Evolutionary conservation across 2,113 vertebrate species (phyloP).

Genomic region (Pelecanoides urinatrix): DNA sequence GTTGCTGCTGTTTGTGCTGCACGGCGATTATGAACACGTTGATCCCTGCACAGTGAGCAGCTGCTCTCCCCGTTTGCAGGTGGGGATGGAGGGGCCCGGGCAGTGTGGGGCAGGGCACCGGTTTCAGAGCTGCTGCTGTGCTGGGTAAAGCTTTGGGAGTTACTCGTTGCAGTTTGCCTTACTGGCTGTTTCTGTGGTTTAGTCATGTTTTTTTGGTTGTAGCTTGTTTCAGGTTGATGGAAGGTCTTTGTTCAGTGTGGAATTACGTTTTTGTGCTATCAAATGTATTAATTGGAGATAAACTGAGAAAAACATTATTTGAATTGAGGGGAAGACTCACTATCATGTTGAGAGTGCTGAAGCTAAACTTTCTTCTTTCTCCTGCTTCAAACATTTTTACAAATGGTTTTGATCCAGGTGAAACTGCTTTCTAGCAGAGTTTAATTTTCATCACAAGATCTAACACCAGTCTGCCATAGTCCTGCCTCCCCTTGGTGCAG

Average conservation of each 20-base stretch:
- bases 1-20: background rate
- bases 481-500: background rate
- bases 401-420: background rate
- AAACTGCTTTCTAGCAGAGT: background rate
- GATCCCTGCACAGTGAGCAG: background rate
- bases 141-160: background rate
- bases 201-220: background rate
- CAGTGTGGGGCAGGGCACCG: accelerated
- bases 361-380: background rate
- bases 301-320: background rate
- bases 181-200: background rate
- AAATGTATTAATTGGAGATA: background rate
- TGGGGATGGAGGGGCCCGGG: background rate
- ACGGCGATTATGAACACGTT: accelerated
- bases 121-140: background rate
- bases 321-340: background rate
- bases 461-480: background rate
- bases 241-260: background rate
- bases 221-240: background rate
- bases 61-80: background rate
- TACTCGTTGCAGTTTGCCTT: accelerated
- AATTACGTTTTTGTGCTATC: background rate
- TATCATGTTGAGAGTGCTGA: background rate
- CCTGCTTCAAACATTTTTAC: background rate
- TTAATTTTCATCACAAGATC: background rate